These are phyloP conservation scores for Amazona finschi DNA, from an alignment of 2,797 vertebrate genomes.

Conservation along the genomic window DNA sequence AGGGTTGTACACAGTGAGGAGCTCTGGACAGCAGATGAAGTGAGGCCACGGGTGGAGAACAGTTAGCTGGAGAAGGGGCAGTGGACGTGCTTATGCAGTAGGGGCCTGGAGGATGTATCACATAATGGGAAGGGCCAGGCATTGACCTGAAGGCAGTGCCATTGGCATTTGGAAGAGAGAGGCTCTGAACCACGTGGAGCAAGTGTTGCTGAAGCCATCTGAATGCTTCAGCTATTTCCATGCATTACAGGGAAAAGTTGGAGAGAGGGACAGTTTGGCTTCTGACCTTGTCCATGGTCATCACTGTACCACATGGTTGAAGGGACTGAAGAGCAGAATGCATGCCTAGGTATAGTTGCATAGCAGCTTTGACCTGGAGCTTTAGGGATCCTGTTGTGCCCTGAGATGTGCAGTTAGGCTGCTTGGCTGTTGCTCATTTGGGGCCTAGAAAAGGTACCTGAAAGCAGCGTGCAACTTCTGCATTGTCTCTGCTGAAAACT, in stretches of 20 bases:
- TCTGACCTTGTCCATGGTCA: accelerated
- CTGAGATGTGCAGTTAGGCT: accelerated
- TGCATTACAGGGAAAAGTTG: accelerated
- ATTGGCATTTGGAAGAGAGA: background rate
- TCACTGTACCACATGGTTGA: accelerated
- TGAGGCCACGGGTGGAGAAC: background rate
- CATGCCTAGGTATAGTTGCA: accelerated
- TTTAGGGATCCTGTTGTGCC: background rate
- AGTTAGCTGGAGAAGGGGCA: background rate
- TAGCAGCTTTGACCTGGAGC: background rate
- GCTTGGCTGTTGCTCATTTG: background rate
- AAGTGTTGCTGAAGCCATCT: background rate
- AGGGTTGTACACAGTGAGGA: too few relatives aligned
- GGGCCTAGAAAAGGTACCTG: accelerated
- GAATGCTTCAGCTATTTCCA: background rate
- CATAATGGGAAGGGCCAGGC: accelerated
- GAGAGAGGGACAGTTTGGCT: background rate
- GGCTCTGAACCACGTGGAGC: background rate
- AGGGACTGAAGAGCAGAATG: background rate
- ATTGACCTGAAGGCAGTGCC: background rate
- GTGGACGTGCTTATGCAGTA: accelerated
- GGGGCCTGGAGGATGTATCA: background rate
- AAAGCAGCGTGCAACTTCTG: accelerated
- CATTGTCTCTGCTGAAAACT: background rate
- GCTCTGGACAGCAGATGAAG: background rate